Evolutionary conservation across 35 echinoderm and acorn worm genomes (phyloP), one percentile per base, ranked within the genome.

Genomic region (Strongylocentrotus purpuratus): DNA sequence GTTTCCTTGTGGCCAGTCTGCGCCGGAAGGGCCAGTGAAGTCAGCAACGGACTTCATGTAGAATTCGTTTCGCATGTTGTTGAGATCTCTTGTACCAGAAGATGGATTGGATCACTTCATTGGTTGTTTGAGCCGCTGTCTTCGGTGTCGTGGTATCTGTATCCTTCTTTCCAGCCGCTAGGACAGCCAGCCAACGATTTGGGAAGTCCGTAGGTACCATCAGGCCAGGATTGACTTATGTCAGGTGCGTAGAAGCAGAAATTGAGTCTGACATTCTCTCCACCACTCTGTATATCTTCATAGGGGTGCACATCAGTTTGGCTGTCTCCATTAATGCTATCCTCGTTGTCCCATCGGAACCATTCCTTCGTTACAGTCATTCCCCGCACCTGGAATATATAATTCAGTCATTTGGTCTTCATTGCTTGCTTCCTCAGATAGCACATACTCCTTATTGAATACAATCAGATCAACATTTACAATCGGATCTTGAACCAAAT

Each of bases 271-370:
- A 94, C 60, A 28, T 94, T 94, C 15, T 94, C n/a, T 9, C 52
- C 52, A 17, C 52, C 17, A 59, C 11, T 17, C 11, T 11, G 11
- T 17, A 59, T 17, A 20, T 61, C 94, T 25, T 85, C 31, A 61
- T 94, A 94, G 13, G 94, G 94, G 71, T 70, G 70, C 7, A 28
- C 60, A 46, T 31, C 61, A 31, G 14, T 31, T 12, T 94, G 59
- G 7, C 59, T 22, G 46, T 94, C 94, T 4, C 10, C 31, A 61
- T 94, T 94, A 52, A 10, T 12, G 0, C 31, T 22, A 86, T 94
- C 94, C 94, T 94, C 94, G 33, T 59, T 94, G 22, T 97, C 96
- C 95, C 96, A 97, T 1, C 90, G 86, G 95, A 96, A 97, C 95
- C 95, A 97, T 61, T 95, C 92, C 4, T 55, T 46, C 31, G 46